Evolutionary conservation across 2,113 vertebrate genomes (phyloP).

Genomic region (Perognathus longimembris): DNA sequence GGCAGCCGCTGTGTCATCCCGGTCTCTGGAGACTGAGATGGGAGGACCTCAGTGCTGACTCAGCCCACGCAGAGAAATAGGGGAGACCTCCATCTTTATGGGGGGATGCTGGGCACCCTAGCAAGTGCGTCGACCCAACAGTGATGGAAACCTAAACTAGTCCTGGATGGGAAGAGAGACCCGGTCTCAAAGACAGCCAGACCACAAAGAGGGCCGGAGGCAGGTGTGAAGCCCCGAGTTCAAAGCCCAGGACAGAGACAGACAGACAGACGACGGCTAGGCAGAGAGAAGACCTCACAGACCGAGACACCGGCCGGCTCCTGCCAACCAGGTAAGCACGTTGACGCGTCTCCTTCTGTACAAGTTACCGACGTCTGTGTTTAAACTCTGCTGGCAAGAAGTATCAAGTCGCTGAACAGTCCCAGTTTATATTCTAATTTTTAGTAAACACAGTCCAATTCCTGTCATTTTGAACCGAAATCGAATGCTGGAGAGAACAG

Average conservation of each 20-base stretch:
- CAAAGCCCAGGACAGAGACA: not conserved
- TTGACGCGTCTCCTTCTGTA: not conserved
- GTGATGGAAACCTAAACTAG: too few relatives aligned
- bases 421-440: not conserved
- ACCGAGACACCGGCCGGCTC: not conserved
- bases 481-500: not conserved
- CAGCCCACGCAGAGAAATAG: too few relatives aligned
- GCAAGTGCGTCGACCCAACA: too few relatives aligned
- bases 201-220: too few relatives aligned
- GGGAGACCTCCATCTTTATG: too few relatives aligned
- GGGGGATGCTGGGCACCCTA: too few relatives aligned
- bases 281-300: rapidly evolving
- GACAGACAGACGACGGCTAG: not conserved
- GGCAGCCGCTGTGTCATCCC: too few relatives aligned
- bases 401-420: not conserved
- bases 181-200: too few relatives aligned
- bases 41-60: too few relatives aligned
- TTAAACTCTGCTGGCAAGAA: not conserved
- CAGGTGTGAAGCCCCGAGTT: too few relatives aligned
- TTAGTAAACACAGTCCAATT: not conserved
- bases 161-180: too few relatives aligned
- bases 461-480: not conserved
- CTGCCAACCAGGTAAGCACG: not conserved
- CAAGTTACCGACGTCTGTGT: not conserved
- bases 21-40: too few relatives aligned